These are phyloP conservation scores for Poecilia picta DNA, from an alignment of 2,797 vertebrate species.

Conservation along the genomic window DNA sequence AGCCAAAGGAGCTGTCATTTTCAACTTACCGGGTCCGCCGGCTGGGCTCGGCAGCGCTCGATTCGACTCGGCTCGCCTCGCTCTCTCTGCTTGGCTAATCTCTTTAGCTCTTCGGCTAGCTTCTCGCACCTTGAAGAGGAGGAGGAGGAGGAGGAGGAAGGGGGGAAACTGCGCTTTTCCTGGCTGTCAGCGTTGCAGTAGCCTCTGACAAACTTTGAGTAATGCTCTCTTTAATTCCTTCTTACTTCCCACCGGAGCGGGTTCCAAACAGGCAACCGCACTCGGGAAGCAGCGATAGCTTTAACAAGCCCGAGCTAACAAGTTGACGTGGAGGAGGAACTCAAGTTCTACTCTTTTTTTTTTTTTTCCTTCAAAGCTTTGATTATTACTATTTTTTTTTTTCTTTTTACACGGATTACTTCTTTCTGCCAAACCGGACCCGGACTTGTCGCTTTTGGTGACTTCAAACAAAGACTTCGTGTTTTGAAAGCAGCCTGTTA, in stretches of 20 bases:
- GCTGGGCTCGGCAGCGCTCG: constrained; percentile 2
- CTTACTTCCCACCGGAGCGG: constrained; percentile 37
- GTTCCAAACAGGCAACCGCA: constrained; percentile 34
- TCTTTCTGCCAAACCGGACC: neutral
- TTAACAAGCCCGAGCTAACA: constrained; percentile 46
- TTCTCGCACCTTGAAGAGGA: constrained; percentile 6
- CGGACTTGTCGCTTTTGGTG: constrained; percentile 11
- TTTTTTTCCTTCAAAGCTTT: constrained; percentile 25
- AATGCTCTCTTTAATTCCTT: constrained; percentile 36
- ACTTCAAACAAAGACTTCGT: constrained; percentile 18
- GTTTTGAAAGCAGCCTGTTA: constrained; percentile 54
- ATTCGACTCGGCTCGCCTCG: neutral
- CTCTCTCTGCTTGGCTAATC: neutral
- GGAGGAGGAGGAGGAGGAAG: neutral
- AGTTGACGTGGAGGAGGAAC: constrained; percentile 75
- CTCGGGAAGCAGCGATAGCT: constrained; percentile 34
- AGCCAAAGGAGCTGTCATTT: constrained; percentile 44
- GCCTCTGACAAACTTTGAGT: constrained; percentile 9
- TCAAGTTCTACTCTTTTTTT: constrained; percentile 13
- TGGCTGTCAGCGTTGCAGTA: constrained; percentile 34
- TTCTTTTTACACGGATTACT: constrained; percentile 43
- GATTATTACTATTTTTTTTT: neutral
- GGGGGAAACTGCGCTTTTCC: constrained; percentile 39
- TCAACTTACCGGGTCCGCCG: constrained; percentile 43
- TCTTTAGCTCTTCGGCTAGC: constrained; percentile 59